Conservation (phyloP, 2,888 invertebrate species). For the Lagria hirta region DNA sequence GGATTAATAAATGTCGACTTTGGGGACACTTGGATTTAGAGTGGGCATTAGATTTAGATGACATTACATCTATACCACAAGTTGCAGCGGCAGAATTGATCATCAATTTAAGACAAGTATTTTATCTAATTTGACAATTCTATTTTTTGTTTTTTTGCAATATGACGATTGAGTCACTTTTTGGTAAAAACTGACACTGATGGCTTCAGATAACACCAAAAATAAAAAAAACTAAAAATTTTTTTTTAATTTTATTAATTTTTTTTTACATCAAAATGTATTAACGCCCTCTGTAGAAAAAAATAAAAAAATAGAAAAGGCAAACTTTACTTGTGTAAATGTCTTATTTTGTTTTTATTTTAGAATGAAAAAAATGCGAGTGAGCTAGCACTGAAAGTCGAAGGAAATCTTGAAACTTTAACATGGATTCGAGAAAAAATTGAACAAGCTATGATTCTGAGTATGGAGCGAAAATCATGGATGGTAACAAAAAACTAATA, state of each 20-base stretch:
- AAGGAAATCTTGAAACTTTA: constrained; percentile 64
- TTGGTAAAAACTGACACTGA: too few species aligned
- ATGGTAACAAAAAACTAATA: constrained; percentile 36
- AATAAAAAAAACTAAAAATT: too few species aligned
- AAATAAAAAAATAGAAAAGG: too few species aligned
- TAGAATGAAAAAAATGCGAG: constrained; percentile 42
- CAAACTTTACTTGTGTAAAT: constrained; percentile 3
- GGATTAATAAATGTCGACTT: constrained; percentile 68
- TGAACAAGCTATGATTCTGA: constrained; percentile 72
- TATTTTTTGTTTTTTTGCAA: too few species aligned
- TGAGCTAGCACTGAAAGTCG: constrained; percentile 53
- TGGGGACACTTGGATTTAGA: constrained; percentile 77
- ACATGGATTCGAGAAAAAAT: constrained; percentile 74
- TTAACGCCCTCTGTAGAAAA: too few species aligned
- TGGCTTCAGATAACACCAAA: too few species aligned
- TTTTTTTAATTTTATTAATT: too few species aligned
- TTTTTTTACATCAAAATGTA: too few species aligned
- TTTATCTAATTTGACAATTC: too few species aligned
- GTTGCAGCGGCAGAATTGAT: constrained; percentile 63
- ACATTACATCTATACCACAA: constrained; percentile 64
- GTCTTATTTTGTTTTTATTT: constrained; percentile 27
- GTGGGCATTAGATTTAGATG: constrained; percentile 73
- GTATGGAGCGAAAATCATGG: constrained; percentile 73
- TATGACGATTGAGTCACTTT: too few species aligned
- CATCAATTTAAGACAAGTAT: constrained; percentile 76